Evolutionary conservation across 2,888 invertebrate species (phyloP).

Genomic region (Drosophila cognata): DNA sequence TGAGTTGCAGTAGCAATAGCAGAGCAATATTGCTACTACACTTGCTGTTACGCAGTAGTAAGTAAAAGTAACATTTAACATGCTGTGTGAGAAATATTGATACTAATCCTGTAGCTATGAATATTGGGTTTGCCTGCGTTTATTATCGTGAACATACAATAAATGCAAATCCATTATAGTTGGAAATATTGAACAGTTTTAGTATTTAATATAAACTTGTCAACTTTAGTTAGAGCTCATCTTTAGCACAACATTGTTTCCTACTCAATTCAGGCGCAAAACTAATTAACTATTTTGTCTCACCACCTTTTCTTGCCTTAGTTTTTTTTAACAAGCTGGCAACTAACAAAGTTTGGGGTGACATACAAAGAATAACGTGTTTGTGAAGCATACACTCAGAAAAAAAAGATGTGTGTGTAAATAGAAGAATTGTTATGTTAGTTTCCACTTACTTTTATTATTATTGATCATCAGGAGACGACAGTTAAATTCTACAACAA

Average conservation of each 20-base stretch:
- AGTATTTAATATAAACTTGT: background rate
- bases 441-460: no score
- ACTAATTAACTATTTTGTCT: conserved; percentile 20
- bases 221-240: background rate
- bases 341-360: conserved; percentile 12
- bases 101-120: no score
- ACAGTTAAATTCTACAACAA: background rate
- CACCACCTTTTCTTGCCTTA: background rate
- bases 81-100: background rate
- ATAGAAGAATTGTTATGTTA: background rate
- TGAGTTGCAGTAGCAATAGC: background rate
- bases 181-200: background rate
- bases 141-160: background rate
- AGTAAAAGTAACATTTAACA: background rate
- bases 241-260: conserved; percentile 3
- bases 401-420: background rate
- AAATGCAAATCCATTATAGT: background rate
- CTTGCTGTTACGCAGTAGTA: background rate
- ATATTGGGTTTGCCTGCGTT: no score
- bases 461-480: background rate
- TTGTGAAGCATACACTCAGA: background rate
- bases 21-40: background rate
- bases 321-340: background rate
- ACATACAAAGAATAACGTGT: conserved; percentile 14
- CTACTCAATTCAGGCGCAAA: conserved; percentile 1